Conservation (phyloP, 2,888 invertebrate species). For the Opisthograptis luteolata region DNA sequence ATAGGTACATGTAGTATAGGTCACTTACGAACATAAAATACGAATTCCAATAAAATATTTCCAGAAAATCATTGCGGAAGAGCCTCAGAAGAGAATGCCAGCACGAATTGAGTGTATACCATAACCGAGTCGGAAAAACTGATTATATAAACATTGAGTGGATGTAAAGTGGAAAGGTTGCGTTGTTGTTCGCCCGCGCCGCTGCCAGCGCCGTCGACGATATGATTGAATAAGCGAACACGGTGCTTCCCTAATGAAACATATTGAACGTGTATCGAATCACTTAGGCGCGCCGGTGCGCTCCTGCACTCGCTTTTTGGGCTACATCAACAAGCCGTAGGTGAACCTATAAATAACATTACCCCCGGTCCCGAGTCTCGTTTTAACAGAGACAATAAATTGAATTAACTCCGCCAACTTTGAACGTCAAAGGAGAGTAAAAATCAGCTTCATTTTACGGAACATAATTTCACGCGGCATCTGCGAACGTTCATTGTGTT, state of each 20-base stretch:
- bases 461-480: conserved; percentile 75
- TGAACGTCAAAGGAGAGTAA: conserved; percentile 74
- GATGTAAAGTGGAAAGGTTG: conserved; percentile 56
- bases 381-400: conserved; percentile 82
- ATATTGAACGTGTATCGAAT: conserved; percentile 84
- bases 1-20: too few species aligned
- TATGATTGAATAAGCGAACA: conserved; percentile 81
- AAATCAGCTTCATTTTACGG: conserved; percentile 72
- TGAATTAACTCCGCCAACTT: conserved; percentile 77
- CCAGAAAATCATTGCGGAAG: conserved; percentile 41
- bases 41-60: conserved; percentile 35
- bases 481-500: conserved; percentile 63
- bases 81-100: conserved; percentile 38
- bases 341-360: conserved; percentile 79
- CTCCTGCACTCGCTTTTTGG: conserved; percentile 76
- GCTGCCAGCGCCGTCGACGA: conserved; percentile 62
- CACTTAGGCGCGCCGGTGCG: conserved; percentile 77
- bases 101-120: conserved; percentile 67
- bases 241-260: conserved; percentile 80
- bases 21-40: too few species aligned
- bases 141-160: conserved; percentile 72
- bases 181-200: conserved; percentile 44
- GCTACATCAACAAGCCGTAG: conserved; percentile 74
- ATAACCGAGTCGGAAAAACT: conserved; percentile 72
- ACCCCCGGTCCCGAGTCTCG: conserved; percentile 68